Base-by-base conservation (phyloP, 2,113 vertebrate species). In the Prionailurus viverrinus region DNA sequence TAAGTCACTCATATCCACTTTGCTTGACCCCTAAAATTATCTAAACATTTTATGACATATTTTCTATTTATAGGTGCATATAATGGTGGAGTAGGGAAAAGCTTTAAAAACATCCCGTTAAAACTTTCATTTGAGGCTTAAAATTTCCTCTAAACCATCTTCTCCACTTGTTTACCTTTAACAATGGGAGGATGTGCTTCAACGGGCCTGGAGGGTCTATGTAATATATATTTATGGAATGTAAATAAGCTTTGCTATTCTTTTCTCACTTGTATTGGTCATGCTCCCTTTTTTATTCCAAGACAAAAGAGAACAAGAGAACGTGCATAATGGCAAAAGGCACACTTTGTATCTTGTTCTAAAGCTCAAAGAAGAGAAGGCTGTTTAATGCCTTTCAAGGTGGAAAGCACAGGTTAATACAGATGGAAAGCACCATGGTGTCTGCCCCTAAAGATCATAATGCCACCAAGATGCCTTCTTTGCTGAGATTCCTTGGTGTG, bases 151-250 rank as follows among this genome's bases (percentile, higher is more conserved):
- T 68, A 53, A 81, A 39, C 7, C 31, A 81, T 76, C 14, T 63
- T 91, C 66, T 95, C 23, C 19, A 39, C 4, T 36, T 95, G 10
- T 92, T 90, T 97, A 71, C 48, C 29, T 88, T 88, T 4, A 73
- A 11, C 8, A 61, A 33, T 13, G 25, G 21, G 80, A 73, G 45
- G 4, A n/a, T 68, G 85, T 96, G 19, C n/a, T 97, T 94, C 10
- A 36, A 0, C 36, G 48, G 8, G 2, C 51, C 48, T 5, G 5
- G 55, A 69, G 14, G 10, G 0, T 88, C 69, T 61, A 25, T 11
- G 21, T 6, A n/a, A 25, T 9, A 61, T 81, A 4, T 11, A 3
- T 31, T 87, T 68, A 81, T 71, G 33, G 9, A 21, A 41, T 85
- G 7, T 31, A 89, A 73, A 61, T 65, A 33, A 55, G 21, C 58